These are phyloP conservation scores for Albula goreensis DNA, from an alignment of 2,113 vertebrate genomes.

Conservation along the genomic window DNA sequence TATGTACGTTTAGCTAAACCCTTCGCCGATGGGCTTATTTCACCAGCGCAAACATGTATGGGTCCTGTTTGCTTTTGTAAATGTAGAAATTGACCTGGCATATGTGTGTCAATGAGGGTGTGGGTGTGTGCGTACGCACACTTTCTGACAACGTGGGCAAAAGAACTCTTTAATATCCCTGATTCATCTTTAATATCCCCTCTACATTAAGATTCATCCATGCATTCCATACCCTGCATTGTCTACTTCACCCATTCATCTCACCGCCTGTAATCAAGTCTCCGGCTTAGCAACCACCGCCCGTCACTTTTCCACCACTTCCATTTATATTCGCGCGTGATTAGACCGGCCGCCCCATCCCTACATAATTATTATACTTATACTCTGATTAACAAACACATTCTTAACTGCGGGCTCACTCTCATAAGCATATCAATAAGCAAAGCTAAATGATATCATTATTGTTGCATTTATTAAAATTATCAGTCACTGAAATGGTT, in stretches of 20 bases:
- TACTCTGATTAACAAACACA: constrained; percentile 74
- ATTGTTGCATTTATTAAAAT: constrained; percentile 64
- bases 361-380: constrained; percentile 32
- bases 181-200: constrained; percentile 12
- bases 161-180: constrained; percentile 2
- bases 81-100: not conserved
- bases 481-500: constrained; percentile 48
- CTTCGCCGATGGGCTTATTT: no score
- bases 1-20: no score
- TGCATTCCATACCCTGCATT: constrained; percentile 54
- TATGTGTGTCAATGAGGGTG: not conserved
- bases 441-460: constrained; percentile 66
- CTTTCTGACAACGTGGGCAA: not conserved
- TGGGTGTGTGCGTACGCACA: not conserved
- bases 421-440: constrained; percentile 63
- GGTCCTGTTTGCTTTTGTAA: not conserved
- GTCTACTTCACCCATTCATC: constrained; percentile 65
- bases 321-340: constrained; percentile 63
- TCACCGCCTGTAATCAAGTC: constrained; percentile 71
- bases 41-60: constrained; percentile 32
- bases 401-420: constrained; percentile 49
- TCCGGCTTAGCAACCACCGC: constrained; percentile 62
- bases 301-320: constrained; percentile 68
- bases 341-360: constrained; percentile 3
- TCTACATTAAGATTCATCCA: not conserved